Base-by-base conservation (phyloP, 2,113 vertebrate genomes). In the Anhinga anhinga region DNA sequence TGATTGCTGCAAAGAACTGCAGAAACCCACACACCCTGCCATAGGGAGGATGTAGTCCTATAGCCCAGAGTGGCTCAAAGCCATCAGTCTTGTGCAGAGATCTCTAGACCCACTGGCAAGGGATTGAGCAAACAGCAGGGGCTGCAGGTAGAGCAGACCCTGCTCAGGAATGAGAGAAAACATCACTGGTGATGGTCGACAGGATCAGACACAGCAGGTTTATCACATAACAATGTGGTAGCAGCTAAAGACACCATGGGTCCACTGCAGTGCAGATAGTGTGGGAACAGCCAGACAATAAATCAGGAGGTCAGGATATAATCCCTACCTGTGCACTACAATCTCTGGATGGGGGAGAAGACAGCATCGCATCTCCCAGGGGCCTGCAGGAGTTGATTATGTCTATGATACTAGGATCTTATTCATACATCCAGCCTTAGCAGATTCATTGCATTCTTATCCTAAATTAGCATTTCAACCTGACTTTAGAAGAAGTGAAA, bases 141-240 rank as follows among this genome's bases (percentile, higher is more conserved):
- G n/a, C 30, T 49, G 30, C 2, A 8, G 25, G 20, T 44, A 69
- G 44, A n/a, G 36, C 11, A 49, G 38, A 59, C 10, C 9, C 15
- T 29, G 30, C 13, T 44, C 18, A 53, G 27, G 14, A 49, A 16
- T 4, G 13, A 50, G 27, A 62, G 30, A 81, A 93, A 5, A 10
- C 10, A 11, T 29, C 19, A 2, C 2, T 45, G 40, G 3, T 34
- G 62, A 29, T 45, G 26, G 21, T 61, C 11, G 10, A 15, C 15
- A n/a, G 22, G 25, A 21, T 29, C 2, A 2, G 1, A 23, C 13
- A 25, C 5, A 53, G 21, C 26, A 65, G 11, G 10, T 90, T 45
- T 26, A 10, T 34, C 10, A 12, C 0, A 4, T 5, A 44, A 17
- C 15, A 44, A 44, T 44, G 44, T 15, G 15, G 7, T 2, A 20